These are phyloP conservation scores for Yoshiicerus persimilis DNA, from an alignment of 1,140 invertebrate genomes.

Conservation along the genomic window DNA sequence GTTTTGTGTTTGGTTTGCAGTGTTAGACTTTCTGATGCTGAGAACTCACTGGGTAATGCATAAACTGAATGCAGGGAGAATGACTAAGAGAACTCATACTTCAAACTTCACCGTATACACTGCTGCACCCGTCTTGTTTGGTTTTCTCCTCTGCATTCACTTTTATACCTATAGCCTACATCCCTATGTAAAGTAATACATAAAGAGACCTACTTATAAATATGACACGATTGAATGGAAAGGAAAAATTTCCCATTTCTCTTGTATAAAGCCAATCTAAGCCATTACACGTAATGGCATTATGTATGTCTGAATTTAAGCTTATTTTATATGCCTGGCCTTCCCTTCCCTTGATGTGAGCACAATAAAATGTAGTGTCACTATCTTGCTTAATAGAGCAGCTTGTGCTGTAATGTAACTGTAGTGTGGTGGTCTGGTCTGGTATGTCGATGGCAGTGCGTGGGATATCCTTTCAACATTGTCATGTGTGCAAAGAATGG, in stretches of 20 bases:
- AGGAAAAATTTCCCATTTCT: neutral
- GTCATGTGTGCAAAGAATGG: neutral
- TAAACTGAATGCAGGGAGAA: neutral
- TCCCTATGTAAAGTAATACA: too few relatives aligned
- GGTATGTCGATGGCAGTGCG: too few relatives aligned
- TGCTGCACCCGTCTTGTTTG: constrained; percentile 16
- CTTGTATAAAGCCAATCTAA: neutral
- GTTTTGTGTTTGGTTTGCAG: neutral
- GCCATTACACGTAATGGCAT: neutral
- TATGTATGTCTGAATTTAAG: neutral
- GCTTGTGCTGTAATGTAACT: neutral
- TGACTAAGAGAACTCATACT: neutral
- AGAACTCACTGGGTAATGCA: neutral
- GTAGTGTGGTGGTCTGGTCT: too few relatives aligned
- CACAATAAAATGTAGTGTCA: neutral
- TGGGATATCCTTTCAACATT: neutral
- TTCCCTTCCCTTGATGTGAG: neutral
- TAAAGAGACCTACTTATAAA: too few relatives aligned
- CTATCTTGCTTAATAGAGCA: neutral
- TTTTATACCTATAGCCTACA: neutral
- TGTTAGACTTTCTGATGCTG: neutral
- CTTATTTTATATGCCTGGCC: neutral
- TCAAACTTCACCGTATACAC: constrained; percentile 2
- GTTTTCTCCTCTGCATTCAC: neutral
- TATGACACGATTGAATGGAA: neutral